A percentile compares a stretch with the other conserved stretches of the same genome.
phyloP scores from a whole-genome alignment of 2,888 invertebrate species.

The Sinodicranocentrus sp. region DNA sequence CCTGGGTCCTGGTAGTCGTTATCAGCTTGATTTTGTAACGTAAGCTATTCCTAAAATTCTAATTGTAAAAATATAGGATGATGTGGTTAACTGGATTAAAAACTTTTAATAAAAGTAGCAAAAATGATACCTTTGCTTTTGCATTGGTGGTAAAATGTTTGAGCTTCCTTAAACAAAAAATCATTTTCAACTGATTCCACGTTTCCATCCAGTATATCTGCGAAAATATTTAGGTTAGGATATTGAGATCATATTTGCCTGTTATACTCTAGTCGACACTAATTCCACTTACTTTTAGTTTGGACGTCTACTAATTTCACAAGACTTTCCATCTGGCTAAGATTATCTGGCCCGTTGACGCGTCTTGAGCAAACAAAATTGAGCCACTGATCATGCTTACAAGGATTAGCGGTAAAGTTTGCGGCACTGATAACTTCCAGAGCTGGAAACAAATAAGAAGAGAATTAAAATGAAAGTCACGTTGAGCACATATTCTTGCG shows the following conservation, averaged over 20 bases:
- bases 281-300: too few relatives aligned
- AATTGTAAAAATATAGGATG: neutral
- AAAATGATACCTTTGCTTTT: conserved; percentile 11
- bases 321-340: conserved; percentile 38
- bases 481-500: too few relatives aligned
- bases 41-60: too few relatives aligned
- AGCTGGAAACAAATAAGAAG: conserved; percentile 25
- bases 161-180: conserved; percentile 41
- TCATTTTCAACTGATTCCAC: too few relatives aligned
- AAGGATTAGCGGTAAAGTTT: conserved; percentile 44
- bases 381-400: conserved; percentile 28
- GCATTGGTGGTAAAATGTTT: conserved; percentile 37
- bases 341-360: conserved; percentile 46
- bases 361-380: conserved; percentile 53
- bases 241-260: too few relatives aligned
- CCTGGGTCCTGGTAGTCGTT: conserved; percentile 33
- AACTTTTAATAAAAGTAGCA: too few relatives aligned
- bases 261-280: too few relatives aligned
- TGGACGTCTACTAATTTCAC: conserved; percentile 38
- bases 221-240: too few relatives aligned
- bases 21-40: too few relatives aligned
- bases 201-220: too few relatives aligned
- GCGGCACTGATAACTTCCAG: conserved; percentile 47
- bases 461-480: neutral
- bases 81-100: too few relatives aligned